These are phyloP conservation scores for Isurus oxyrinchus DNA, from an alignment of 2,113 vertebrate species.

Conservation along the genomic window DNA sequence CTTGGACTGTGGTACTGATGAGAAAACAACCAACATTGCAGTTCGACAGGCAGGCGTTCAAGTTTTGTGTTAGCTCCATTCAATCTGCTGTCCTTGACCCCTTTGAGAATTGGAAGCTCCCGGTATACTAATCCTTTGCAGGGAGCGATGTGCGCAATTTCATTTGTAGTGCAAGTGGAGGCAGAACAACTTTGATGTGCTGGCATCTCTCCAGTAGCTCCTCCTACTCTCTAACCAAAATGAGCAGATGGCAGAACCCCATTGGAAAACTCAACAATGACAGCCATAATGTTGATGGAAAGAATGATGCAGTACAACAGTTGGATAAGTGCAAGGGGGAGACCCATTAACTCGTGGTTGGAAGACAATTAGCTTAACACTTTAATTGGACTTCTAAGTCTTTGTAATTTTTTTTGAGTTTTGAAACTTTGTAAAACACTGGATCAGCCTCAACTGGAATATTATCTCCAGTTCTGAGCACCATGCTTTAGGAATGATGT, in stretches of 20 bases:
- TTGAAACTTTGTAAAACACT: too few species aligned
- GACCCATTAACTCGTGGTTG: neutral
- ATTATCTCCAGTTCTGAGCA: too few species aligned
- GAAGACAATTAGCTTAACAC: neutral
- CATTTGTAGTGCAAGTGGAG: neutral
- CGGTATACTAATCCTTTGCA: neutral
- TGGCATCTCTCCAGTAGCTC: neutral
- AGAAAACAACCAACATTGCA: neutral
- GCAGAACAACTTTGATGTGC: neutral
- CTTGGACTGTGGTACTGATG: neutral
- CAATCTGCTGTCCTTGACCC: neutral
- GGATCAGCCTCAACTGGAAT: too few species aligned
- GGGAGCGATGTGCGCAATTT: neutral
- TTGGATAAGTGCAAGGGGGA: neutral
- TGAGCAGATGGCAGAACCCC: neutral
- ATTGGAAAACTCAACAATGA: neutral
- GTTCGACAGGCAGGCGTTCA: neutral
- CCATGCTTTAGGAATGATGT: too few species aligned
- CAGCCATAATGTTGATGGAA: neutral
- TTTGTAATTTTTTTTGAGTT: neutral
- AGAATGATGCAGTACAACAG: neutral
- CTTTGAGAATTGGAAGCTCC: neutral
- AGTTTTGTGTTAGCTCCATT: neutral
- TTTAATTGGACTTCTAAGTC: neutral
- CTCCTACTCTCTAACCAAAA: neutral